Evolutionary conservation across 2,888 invertebrate species (phyloP), one percentile per base, ranked within the genome.

Genomic region (Yponomeuta sedellus): DNA sequence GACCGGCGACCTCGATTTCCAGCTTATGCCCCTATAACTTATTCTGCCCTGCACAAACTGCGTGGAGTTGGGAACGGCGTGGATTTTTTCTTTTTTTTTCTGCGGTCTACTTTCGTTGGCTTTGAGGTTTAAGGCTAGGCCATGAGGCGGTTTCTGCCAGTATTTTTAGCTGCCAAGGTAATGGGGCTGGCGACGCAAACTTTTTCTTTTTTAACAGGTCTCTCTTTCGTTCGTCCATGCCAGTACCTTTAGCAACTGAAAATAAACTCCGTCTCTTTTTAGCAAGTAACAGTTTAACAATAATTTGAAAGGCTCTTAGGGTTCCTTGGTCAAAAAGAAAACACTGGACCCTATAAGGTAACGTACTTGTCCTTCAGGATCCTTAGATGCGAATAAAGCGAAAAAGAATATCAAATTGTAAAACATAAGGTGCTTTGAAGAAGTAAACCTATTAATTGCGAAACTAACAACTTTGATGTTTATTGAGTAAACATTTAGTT

Each of bases 1-100:
- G 84, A 80, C 83, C 73, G 76, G 75, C 80, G 88, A 80, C 90
- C 90, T 88, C 88, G 84, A 88, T 89, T 87, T 84, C 81, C 81
- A 79, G 77, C 83, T 83, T 81, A 83, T 82, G 78, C 81, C 75
- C 73, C 82, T 78, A 81, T 88, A 87, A 88, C 78, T 88, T 86
- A 89, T 87, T 83, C 73, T 71, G 77, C 83, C 85, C 86, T 85
- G 82, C 86, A 86, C 80, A 82, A 79, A 74, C 76, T 75, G 64
- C 64, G 28, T 64, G 56, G 56, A 12, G 62, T n/a, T 62, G 62
- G 62, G 39, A 28, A 62, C 19, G 34, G 79, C 77, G 61, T 63
- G 44, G 52, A 66, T 52, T 52, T 52, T 52, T 52, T 52, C n/a
- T 65, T 62, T 64, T 75, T 76, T 75, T 76, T 52, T 52, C 73